Evolutionary conservation across 2,888 invertebrate species (phyloP), one percentile per base, ranked within the genome.

Genomic region (Frankliniella intonsa): DNA sequence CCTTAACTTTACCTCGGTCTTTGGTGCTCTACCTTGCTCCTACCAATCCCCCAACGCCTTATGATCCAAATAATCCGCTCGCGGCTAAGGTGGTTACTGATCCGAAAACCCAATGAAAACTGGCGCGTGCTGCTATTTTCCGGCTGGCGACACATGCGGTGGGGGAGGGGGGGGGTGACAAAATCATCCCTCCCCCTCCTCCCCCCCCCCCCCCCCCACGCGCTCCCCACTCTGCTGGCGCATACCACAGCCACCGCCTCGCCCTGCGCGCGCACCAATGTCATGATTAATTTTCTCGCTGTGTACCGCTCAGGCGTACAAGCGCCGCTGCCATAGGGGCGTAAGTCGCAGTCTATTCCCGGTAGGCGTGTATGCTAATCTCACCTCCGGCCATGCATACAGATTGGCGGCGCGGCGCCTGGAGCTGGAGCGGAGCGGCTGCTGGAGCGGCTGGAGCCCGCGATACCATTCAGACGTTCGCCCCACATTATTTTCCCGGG

Each of bases 61-160:
- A 2, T 38, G 38, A 38, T 2, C 3, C 38, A 5, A 38, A 38
- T 38, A 38, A 38, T 38, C 38, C 5, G 38, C 38, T 38, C 38
- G 38, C 38, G 38, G 38, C 38, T 38, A 5, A 38, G 38, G 38
- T 25, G 69, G 22, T 76, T 76, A 25, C 69, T 76, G 69, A 76
- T 22, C 69, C 10, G 69, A 11, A 25, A 76, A 76, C 69, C 69
- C 69, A 25, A 76, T 76, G 69, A 76, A 76, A 76, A 76, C 69
- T 22, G 25, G 22, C 69, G 25, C 25, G 55, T 38, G 2, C 62
- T 5, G 22, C 69, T 9, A 76, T 76, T 76, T 76, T 76, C 69
- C 69, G 69, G 69, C 25, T 25, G 69, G 69, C 12, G 25, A 76
- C 12, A 25, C 69, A 62, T 38, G 11, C 69, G 69, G 25, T 3